Evolutionary conservation across 2,888 invertebrate genomes (phyloP).

Genomic region (Criorhina ranunculi): DNA sequence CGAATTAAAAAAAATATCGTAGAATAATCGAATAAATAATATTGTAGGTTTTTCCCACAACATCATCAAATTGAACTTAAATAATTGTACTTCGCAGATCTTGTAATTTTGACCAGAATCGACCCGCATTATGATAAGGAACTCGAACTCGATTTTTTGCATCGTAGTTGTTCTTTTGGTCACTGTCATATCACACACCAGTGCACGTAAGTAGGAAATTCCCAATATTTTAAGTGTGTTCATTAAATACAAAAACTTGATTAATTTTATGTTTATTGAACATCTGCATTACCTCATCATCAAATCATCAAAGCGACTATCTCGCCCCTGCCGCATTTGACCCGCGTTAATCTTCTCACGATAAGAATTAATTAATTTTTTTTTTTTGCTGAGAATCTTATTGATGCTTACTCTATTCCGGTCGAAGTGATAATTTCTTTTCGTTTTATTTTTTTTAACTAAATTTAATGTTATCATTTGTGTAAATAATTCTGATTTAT

Average conservation of each 20-base stretch:
- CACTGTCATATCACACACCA: conserved; percentile 29
- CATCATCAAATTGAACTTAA: neutral
- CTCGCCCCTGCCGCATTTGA: neutral
- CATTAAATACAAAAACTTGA: conserved; percentile 21
- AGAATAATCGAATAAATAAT: neutral
- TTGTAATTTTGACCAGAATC: conserved; percentile 1
- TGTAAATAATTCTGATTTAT: neutral
- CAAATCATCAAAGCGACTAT: neutral
- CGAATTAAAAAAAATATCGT: conserved; percentile 4
- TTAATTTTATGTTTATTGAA: conserved; percentile 41
- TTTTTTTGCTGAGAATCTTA: too few relatives aligned
- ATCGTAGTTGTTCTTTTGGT: conserved; percentile 25
- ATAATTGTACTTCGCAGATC: conserved; percentile 5
- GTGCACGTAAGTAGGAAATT: conserved; percentile 61
- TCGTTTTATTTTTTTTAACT: neutral
- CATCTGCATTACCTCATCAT: conserved; percentile 58
- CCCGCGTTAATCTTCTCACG: conserved; percentile 3
- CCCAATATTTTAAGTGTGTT: conserved; percentile 9
- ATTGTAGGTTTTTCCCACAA: conserved; percentile 17
- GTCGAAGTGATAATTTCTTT: neutral
- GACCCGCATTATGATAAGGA: conserved; percentile 44
- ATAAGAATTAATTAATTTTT: conserved; percentile 10
- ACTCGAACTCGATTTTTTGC: conserved; percentile 9
- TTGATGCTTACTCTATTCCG: neutral
- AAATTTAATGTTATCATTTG: neutral